Percentiles rank a stretch among this genome's conserved stretches.
Conservation (phyloP, 2,113 vertebrate genomes). For the Corythornis cristatus region DNA sequence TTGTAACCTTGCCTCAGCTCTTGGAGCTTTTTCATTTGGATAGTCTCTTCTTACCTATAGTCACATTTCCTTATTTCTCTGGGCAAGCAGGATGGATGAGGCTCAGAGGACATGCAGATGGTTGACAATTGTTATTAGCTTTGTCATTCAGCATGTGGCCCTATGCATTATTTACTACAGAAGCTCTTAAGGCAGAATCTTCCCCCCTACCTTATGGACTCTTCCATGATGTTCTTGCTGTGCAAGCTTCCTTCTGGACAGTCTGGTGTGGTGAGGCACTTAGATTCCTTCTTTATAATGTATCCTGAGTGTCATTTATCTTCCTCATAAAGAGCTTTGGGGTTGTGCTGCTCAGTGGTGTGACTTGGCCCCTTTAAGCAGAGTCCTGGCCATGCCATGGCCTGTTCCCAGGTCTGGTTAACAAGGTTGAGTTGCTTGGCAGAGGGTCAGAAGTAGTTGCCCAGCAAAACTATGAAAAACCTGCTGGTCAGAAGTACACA, state of each 20-base stretch:
- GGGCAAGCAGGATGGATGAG: not conserved
- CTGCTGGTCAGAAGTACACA: not conserved
- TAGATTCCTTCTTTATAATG: not conserved
- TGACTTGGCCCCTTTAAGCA: not conserved
- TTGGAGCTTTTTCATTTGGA: not conserved
- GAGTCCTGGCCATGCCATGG: not conserved
- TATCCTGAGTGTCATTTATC: not conserved
- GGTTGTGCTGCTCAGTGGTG: not conserved
- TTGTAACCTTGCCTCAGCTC: not conserved
- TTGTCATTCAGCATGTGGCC: not conserved
- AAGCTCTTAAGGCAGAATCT: not conserved
- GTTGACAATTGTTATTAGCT: not conserved
- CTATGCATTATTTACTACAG: not conserved
- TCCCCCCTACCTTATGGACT: not conserved
- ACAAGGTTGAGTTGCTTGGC: not conserved
- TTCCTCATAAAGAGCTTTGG: not conserved
- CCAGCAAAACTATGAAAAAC: not conserved
- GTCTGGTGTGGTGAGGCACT: not conserved
- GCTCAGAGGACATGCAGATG: not conserved
- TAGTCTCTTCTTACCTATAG: not conserved
- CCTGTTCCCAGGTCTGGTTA: fast-evolving
- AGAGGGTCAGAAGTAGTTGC: not conserved
- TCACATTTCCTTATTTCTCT: not conserved
- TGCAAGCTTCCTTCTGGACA: not conserved
- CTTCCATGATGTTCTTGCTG: not conserved